phyloP scores from a whole-genome alignment of 2,888 invertebrate genomes.

The Theodoxus fluviatilis region DNA sequence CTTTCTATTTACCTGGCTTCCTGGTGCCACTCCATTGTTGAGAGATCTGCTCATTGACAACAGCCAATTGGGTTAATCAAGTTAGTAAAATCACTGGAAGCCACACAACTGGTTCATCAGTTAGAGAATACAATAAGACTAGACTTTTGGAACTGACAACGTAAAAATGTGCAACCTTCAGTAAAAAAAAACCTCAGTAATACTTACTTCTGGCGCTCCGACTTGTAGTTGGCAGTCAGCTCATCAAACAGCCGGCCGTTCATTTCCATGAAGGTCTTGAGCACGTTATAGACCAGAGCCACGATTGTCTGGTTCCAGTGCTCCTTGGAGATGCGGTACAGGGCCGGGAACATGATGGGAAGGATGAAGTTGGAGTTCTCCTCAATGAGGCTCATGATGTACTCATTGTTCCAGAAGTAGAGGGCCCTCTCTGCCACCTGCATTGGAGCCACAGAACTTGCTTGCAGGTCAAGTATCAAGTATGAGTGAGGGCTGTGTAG shows the following conservation, averaged over 20 bases:
- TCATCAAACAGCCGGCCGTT: conserved; percentile 83
- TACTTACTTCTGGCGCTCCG: conserved; percentile 64
- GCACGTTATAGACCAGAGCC: conserved; percentile 84
- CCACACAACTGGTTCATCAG: too few relatives aligned
- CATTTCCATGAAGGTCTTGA: conserved; percentile 88
- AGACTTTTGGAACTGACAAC: not conserved
- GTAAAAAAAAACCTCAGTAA: not conserved
- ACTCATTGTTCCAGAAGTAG: conserved; percentile 87
- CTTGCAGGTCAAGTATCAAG: too few relatives aligned
- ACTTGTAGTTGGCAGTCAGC: conserved; percentile 90
- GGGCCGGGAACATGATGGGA: conserved; percentile 83
- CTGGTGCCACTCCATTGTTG: too few relatives aligned
- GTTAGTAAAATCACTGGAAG: too few relatives aligned
- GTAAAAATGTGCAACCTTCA: not conserved
- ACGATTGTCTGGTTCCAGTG: conserved; percentile 91
- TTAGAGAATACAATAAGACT: not conserved
- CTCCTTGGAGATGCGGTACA: conserved; percentile 79
- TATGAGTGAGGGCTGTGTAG: too few relatives aligned
- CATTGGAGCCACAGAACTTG: too few relatives aligned
- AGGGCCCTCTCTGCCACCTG: conserved; percentile 81
- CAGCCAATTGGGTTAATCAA: too few relatives aligned
- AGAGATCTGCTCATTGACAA: too few relatives aligned
- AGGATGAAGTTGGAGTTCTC: conserved; percentile 79
- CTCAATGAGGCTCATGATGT: conserved; percentile 81
- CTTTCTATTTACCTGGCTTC: too few relatives aligned